Conservation (phyloP, 2,113 vertebrate species). For the Lepisosteus osseus region DNA sequence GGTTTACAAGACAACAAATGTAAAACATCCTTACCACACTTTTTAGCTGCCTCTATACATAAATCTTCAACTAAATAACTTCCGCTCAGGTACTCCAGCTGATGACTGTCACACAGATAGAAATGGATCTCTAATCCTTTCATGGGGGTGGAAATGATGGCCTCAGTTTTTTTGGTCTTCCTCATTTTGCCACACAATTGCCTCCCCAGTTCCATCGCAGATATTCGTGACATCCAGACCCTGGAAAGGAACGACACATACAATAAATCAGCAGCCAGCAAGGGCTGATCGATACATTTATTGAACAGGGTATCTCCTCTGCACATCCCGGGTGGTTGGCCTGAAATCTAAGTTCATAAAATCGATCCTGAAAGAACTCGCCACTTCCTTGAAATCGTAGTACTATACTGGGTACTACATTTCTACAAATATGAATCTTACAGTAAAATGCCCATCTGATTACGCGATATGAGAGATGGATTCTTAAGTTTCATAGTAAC, state of each 20-base stretch:
- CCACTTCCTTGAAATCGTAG: no score
- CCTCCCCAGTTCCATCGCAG: constrained; percentile 80
- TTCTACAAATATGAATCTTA: no score
- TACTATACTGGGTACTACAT: no score
- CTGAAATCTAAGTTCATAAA: no score
- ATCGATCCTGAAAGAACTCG: no score
- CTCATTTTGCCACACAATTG: constrained; percentile 96
- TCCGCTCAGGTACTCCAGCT: constrained; percentile 69
- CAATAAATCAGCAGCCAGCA: neutral
- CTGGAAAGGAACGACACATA: constrained; percentile 44
- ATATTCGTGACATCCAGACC: constrained; percentile 77
- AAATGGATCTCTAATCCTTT: constrained; percentile 82
- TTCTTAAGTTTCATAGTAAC: no score
- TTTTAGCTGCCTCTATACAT: constrained; percentile 81
- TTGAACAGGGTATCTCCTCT: no score
- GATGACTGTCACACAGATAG: constrained; percentile 67
- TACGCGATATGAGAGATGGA: no score
- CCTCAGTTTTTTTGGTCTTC: constrained; percentile 70
- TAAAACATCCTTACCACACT: constrained; percentile 77
- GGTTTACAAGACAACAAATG: no score
- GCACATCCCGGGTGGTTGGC: no score
- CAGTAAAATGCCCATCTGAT: no score
- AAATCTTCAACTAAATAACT: constrained; percentile 80
- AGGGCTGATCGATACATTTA: no score
- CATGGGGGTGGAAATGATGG: constrained; percentile 52